phyloP scores from a whole-genome alignment of 2,888 invertebrate species.

The Epistrophella euchroma region DNA sequence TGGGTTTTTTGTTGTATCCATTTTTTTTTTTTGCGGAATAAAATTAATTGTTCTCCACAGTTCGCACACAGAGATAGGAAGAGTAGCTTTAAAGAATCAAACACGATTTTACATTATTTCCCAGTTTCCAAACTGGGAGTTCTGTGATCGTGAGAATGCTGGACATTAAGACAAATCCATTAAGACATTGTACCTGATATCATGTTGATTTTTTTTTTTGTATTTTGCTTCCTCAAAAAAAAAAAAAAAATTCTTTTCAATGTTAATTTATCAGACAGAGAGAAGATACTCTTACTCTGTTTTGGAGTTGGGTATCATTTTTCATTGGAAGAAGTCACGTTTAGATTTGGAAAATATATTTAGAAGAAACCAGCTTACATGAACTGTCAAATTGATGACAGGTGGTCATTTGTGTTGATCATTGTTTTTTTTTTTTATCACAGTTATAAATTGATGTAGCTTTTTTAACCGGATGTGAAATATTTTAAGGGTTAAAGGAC shows the following conservation, averaged over 20 bases:
- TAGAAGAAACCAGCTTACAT: conserved; percentile 12
- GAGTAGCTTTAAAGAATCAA: conserved; percentile 29
- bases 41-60: conserved; percentile 50
- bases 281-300: not conserved
- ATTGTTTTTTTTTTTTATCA: not conserved
- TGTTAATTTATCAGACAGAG: conserved; percentile 54
- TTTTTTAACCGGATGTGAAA: not conserved
- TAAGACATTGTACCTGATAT: not conserved
- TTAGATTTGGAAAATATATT: conserved; percentile 27
- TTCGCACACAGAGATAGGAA: not conserved
- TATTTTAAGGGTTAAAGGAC: not conserved
- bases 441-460: not conserved
- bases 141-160: conserved; percentile 52
- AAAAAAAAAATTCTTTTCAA: conserved; percentile 12
- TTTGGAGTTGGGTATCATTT: conserved; percentile 48
- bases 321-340: conserved; percentile 51
- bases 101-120: conserved; percentile 59
- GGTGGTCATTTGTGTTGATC: conserved; percentile 20
- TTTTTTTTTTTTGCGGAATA: conserved; percentile 19
- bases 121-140: conserved; percentile 50
- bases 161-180: conserved; percentile 18
- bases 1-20: not conserved
- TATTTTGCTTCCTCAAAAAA: conserved; percentile 48
- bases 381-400: conserved; percentile 55
- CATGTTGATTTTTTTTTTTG: not conserved